Percentiles rank a stretch among this genome's conserved stretches.
These are phyloP conservation scores for Campylomormyrus numenius DNA, from an alignment of 2,113 vertebrate genomes.

Conservation along the genomic window DNA sequence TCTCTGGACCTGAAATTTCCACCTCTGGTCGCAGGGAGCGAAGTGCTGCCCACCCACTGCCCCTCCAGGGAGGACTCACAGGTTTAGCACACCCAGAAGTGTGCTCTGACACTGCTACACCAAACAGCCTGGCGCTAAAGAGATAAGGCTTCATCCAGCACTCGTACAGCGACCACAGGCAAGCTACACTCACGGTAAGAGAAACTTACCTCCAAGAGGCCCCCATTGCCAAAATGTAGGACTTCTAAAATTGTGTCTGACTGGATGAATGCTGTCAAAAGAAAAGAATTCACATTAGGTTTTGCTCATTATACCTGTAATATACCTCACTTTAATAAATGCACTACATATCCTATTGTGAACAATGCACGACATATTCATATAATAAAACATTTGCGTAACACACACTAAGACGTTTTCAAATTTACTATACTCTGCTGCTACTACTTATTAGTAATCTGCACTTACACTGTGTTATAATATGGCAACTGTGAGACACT, in stretches of 20 bases:
- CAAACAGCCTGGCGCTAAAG: not conserved
- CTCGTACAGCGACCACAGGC: not conserved
- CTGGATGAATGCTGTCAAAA: slow-evolving; percentile 85
- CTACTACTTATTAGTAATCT: too few relatives aligned
- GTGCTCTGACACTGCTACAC: not conserved
- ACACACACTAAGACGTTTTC: too few relatives aligned
- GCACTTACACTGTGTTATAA: too few relatives aligned
- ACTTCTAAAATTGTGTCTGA: slow-evolving; percentile 97
- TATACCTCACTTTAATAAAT: too few relatives aligned
- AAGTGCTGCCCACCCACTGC: slow-evolving; percentile 18
- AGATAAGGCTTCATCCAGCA: not conserved
- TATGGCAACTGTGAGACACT: too few relatives aligned
- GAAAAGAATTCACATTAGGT: slow-evolving; percentile 14
- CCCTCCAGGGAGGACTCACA: not conserved
- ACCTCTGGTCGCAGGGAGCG: not conserved
- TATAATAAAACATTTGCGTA: too few relatives aligned
- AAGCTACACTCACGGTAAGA: not conserved
- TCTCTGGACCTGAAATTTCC: too few relatives aligned
- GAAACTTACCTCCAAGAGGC: slow-evolving; percentile 80
- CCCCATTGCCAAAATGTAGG: slow-evolving; percentile 91
- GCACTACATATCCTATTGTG: too few relatives aligned
- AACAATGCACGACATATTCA: too few relatives aligned
- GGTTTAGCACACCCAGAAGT: not conserved
- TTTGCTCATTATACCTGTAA: not conserved
- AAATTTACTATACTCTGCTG: too few relatives aligned